Evolutionary conservation across 2,113 vertebrate species (phyloP), one percentile per base, ranked within the genome.

Genomic region (Galbula dea): DNA sequence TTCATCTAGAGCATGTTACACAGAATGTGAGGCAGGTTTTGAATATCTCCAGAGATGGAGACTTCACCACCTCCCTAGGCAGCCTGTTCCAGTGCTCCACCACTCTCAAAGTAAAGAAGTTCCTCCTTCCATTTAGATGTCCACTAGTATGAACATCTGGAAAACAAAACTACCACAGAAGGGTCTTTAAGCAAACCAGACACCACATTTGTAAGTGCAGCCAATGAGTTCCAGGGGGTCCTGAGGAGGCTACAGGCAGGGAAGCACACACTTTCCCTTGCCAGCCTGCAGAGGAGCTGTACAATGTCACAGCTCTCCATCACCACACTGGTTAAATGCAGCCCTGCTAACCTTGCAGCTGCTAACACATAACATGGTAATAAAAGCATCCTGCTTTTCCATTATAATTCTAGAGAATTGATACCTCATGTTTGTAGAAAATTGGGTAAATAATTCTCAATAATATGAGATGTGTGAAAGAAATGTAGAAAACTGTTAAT

Each of bases 211-310:
- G 1, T 45, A 86, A 46, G 43, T 10, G 20, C 30, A 43, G 30
- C 16, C 23, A 30, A 14, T 15, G 27, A 43, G 54, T 85, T 66
- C 27, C 58, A 34, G 30, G 16, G 19, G 24, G 6, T 68, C 9
- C 29, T 49, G 46, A 75, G 57, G 52, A 66, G 34, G 32, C 24
- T 29, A 41, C 16, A 9, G 34, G 1, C 24, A 10, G 11, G 20
- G 32, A 66, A 61, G 27, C 30, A 13, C 24, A 37, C 3, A 2
- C 12, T 41, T 16, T 46, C 18, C 27, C 7, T 29, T 20, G 13
- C 15, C 52, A 26, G 29, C 22, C 54, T 2, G 0, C 2, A 2
- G 29, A 55, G 37, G 22, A 68, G 37, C 17, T 15, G 8, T 10
- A 5, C 32, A n/a, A 5, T 10, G 7, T 15, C 23, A 36, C 4